Evolutionary conservation across 2,888 invertebrate genomes (phyloP), one percentile per base, ranked within the genome.

Genomic region (Drosophila quinaria): DNA sequence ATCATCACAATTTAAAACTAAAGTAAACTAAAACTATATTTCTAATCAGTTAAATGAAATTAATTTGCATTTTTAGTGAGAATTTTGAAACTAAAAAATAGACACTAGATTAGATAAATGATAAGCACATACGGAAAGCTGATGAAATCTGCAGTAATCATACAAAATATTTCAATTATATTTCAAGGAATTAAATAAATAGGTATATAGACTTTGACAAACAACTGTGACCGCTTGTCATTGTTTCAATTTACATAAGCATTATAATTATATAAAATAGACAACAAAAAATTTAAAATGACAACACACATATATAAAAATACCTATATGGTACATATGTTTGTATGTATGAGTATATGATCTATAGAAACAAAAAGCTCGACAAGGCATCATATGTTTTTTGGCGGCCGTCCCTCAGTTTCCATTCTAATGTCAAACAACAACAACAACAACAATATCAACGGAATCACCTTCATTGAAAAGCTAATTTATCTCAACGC

Each of bases 391-490:
- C 63, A 67, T 64, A 61, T 67, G 51, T 56, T 54, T 72, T 64
- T 66, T 72, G 47, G 55, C 61, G 67, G 58, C 37, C 77, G 58
- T 68, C 56, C 37, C 66, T 54, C 68, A 52, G 50, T 74, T 56
- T 64, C 47, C 68, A 52, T 59, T 61, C 55, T 55, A 66, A 70
- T 72, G 78, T 59, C 80, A 52, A 52, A 37, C 41, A 64, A 50
- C 42, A 49, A 52, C 22, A 42, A 49, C 41, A 64, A 50, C 39
- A 49, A 52, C 22, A 42, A 49, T 19, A 67, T 47, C 10, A 56
- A 39, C 51, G 42, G 35, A 72, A 70, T 86, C 83, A 83, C 83
- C 88, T 87, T 86, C 83, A 71, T 58, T 65, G 66, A 49, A 66
- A 56, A 72, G 74, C 71, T 68, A 17, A 61, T 64, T 72, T 64